Conservation (phyloP, 1,140 invertebrate species). For the Pseudomyrmex pallidus region DNA sequence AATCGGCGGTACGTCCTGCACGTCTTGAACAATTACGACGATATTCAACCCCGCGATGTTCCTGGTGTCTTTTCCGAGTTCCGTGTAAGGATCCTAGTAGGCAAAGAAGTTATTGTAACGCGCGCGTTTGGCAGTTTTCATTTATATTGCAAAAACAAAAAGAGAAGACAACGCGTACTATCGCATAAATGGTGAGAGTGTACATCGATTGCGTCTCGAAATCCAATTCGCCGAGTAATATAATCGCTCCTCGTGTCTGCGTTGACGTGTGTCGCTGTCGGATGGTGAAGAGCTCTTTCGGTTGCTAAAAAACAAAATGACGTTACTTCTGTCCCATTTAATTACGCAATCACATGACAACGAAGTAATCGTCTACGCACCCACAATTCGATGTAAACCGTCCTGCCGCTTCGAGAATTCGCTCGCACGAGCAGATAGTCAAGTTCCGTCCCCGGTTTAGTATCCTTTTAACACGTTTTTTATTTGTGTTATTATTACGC, state of each 20-base stretch:
- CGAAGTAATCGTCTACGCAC: conserved; percentile 81
- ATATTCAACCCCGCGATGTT: conserved; percentile 93
- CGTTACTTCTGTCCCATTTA: too few species aligned
- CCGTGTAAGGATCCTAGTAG: conserved; percentile 92
- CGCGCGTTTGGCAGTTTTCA: too few species aligned
- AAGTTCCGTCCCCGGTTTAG: conserved; percentile 91
- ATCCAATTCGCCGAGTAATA: conserved; percentile 90
- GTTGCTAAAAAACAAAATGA: conserved; percentile 77
- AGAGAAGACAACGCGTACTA: conserved; percentile 87
- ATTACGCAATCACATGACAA: background rate
- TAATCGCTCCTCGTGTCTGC: conserved; percentile 91
- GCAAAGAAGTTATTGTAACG: background rate
- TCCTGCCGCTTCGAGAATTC: conserved; percentile 90
- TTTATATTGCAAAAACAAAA: background rate
- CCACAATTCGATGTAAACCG: conserved; percentile 92
- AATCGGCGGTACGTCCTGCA: conserved; percentile 94
- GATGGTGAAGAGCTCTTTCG: conserved; percentile 89
- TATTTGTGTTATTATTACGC: background rate
- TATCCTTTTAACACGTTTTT: conserved; percentile 86
- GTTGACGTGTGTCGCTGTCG: conserved; percentile 90
- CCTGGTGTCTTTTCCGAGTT: conserved; percentile 91
- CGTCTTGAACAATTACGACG: conserved; percentile 92
- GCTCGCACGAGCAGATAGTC: conserved; percentile 92
- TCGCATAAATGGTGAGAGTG: conserved; percentile 91
- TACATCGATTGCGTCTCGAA: conserved; percentile 95